A percentile compares a stretch with the other conserved stretches of the same genome.
These are phyloP conservation scores for Incurvaria masculella DNA, from an alignment of 2,888 invertebrate species.

Conservation along the genomic window DNA sequence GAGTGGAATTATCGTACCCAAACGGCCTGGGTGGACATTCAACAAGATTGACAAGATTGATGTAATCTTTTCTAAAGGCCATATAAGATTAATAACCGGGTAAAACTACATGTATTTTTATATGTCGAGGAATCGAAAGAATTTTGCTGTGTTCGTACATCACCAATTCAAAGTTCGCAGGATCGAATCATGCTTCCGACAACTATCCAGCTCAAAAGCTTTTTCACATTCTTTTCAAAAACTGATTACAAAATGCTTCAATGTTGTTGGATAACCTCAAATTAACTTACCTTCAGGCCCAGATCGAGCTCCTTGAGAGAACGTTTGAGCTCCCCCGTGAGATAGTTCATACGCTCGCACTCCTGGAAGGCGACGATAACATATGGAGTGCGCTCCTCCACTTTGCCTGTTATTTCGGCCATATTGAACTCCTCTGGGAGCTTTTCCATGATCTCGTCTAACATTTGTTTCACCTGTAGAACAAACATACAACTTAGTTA, in stretches of 20 bases:
- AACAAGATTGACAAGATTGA: too few species aligned
- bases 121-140: neutral
- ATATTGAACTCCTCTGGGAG: constrained; percentile 96
- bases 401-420: constrained; percentile 91
- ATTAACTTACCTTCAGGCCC: constrained; percentile 72
- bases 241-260: neutral
- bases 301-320: constrained; percentile 89
- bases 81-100: neutral
- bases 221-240: too few species aligned
- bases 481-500: too few species aligned
- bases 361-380: constrained; percentile 95
- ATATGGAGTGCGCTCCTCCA: constrained; percentile 94
- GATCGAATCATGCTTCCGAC: too few species aligned
- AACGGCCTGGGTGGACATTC: too few species aligned
- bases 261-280: neutral
- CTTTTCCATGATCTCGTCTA: constrained; percentile 94
- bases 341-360: constrained; percentile 93
- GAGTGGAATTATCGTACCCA: too few species aligned
- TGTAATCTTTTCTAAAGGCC: neutral
- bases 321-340: constrained; percentile 87
- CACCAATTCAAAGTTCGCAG: too few species aligned
- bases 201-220: too few species aligned
- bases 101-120: neutral
- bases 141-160: too few species aligned
- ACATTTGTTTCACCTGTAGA: constrained; percentile 87